Base-by-base conservation (phyloP, 2,113 vertebrate genomes). In the Vimba vimba region DNA sequence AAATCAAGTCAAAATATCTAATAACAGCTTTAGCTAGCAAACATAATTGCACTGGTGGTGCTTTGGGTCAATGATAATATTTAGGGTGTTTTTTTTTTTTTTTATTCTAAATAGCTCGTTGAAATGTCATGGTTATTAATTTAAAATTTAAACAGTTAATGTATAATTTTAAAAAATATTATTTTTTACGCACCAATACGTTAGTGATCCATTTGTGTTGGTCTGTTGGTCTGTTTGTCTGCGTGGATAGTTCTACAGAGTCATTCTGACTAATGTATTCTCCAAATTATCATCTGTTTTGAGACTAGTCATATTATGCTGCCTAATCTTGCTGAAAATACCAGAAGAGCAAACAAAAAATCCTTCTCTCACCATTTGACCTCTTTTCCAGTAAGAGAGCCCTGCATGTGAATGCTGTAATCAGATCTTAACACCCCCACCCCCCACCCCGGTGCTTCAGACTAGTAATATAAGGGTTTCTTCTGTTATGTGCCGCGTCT, bases 341-440 rank as follows among this genome's bases (percentile, higher is more conserved):
- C 25, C 27, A 71, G 27, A 52, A 71, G 10, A 71, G 64, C 80
- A 69, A 39, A 55, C n/a, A 13, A 6, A 33, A 71, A 71, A 52
- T 45, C 43, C 45, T 71, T 21, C 19, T 57, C 66, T 71, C 45
- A 33, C 17, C 47, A 57, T 83, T 52, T 82, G 80, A 50, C 82
- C 73, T 33, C 36, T 21, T 74, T 79, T 80, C 76, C 57, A 45
- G 76, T 66, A 64, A 75, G 59, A 30, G 30, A 36, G 27, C 43
- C 64, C 79, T 78, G 69, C 36, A 2, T 87, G 27, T n/a, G 7
- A 81, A 85, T 75, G 33, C 43, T 50, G 43, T 45, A 83, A 83
- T 62, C 76, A 30, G 57, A 83, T 83, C 43, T 2, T n/a, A 62
- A 57, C 25, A 43, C 9, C 52, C 52, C 57, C 57, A 27, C 27